Evolutionary conservation across 1,140 invertebrate species (phyloP), one percentile per base, ranked within the genome.

Genomic region (Papilio helenus): DNA sequence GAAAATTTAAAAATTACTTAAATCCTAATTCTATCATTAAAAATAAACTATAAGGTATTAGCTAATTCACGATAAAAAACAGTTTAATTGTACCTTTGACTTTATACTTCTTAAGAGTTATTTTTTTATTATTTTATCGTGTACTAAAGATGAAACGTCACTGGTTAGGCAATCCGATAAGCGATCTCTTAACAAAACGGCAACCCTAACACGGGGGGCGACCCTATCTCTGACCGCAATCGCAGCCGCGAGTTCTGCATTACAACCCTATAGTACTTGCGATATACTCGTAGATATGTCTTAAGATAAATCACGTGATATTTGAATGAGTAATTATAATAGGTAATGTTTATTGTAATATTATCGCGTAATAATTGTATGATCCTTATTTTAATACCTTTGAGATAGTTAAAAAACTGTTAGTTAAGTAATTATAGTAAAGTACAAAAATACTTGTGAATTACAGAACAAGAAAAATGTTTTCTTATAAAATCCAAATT

Each of bases 141-240:
- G 20, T 23, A 42, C 44, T 16, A 73, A 73, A 46, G 39, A 46
- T 49, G 44, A 74, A 74, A 26, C 26, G 72, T 49, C 42, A 49
- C 72, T 10, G 51, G 74, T 76, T n/a, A 55, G 55, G 74, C 51
- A 55, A 76, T 76, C 74, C 74, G 74, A 76, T 76, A 76, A 76
- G 73, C 73, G 18, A 76, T 58, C 74, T 74, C 16, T 58, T 26
- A 51, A 34, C 72, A 74, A 74, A 46, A 72, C 81, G 79, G 81
- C 76, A 82, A 82, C 82, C 82, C 82, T 85, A 81, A 73, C 74
- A 29, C 39, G 39, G 78, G 82, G 84, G 82, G 76, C 80, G 78
- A 85, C 84, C 86, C 84, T 80, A 79, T 39, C 65, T 73, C 76
- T 79, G 77, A 82, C 79, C 80, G 76, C 83, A 82, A 85, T 82